Base-by-base conservation (phyloP, 1,140 invertebrate species). In the Oryzaephilus surinamensis region DNA sequence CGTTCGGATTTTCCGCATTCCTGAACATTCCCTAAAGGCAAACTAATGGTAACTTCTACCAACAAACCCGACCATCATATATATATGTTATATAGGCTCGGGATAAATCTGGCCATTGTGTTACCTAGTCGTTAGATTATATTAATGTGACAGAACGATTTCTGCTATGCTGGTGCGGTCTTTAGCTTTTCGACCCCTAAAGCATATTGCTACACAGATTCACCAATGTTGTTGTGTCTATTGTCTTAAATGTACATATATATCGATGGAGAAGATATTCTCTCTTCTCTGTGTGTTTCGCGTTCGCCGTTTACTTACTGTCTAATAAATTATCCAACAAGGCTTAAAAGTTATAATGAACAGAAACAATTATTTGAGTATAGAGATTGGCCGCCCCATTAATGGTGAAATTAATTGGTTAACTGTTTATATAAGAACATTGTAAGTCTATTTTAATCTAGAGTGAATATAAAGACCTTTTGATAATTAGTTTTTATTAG, bases 71-170 rank as follows among this genome's bases (percentile, higher is more conserved):
- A n/a, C n/a, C n/a, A n/a, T n/a, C n/a, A n/a, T n/a, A n/a, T n/a
- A n/a, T n/a, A n/a, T n/a, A n/a, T n/a, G n/a, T n/a, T n/a, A n/a
- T n/a, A n/a, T n/a, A n/a, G n/a, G n/a, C n/a, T n/a, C n/a, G n/a
- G n/a, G 33, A 36, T 36, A 36, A 36, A 36, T 36, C 33, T 36
- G 33, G 28, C 23, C 19, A 26, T 36, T 36, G 33, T 36, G 21
- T 19, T 16, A 26, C 5, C 19, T 14, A n/a, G 13, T 36, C 33
- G 21, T 36, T 36, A 36, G 33, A 36, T 36, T 21, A 26, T 36
- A 36, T 36, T 36, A 36, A 36, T 36, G 33, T 20, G 33, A 36
- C n/a, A n/a, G n/a, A n/a, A n/a, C n/a, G n/a, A n/a, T n/a, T n/a
- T n/a, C n/a, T n/a, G n/a, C n/a, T n/a, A n/a, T n/a, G n/a, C 23